Evolutionary conservation across 2,888 invertebrate species (phyloP), one percentile per base, ranked within the genome.

Genomic region (Incurvaria masculella): DNA sequence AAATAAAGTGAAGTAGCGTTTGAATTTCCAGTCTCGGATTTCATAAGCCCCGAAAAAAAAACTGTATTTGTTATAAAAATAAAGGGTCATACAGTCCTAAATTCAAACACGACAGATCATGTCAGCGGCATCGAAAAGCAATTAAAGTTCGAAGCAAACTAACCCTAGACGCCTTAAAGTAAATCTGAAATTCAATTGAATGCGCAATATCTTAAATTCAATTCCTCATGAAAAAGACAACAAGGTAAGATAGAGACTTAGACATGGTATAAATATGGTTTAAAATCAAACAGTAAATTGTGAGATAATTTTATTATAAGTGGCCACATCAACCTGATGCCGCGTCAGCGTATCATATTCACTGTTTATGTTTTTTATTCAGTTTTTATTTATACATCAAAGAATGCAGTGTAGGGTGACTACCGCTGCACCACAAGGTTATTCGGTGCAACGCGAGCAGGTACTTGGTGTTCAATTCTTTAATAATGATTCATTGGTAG

Each of bases 11-110:
- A 33, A 71, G 76, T 75, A 75, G 76, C 76, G 76, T 76, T 76
- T 78, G 74, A 73, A 75, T 76, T 74, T 74, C 53, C 63, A 64
- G 63, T 71, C 74, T 76, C 75, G 72, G 72, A 70, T 78, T 76
- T 69, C 75, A 56, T 58, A 56, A 58, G 41, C 55, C 45, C 58
- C 58, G 64, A 69, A 71, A 69, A 70, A 67, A 59, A 55, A 58
- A 55, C 56, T 57, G 54, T 53, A 56, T 52, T 56, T 62, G 63
- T 65, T 63, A 65, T n/a, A 62, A 59, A 59, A 56, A 56, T 56
- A 55, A 63, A 59, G 64, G 59, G 62, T 63, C 47, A 45, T 48
- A 47, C 61, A 65, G 69, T 70, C 71, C 68, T 64, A 68, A 69
- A 71, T 73, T 72, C 61, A 65, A 73, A 72, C 68, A 61, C 72